A percentile compares a stretch with the other conserved stretches of the same genome.
phyloP scores from a whole-genome alignment of 1,140 invertebrate species.

The Hypsibius dujardini region DNA sequence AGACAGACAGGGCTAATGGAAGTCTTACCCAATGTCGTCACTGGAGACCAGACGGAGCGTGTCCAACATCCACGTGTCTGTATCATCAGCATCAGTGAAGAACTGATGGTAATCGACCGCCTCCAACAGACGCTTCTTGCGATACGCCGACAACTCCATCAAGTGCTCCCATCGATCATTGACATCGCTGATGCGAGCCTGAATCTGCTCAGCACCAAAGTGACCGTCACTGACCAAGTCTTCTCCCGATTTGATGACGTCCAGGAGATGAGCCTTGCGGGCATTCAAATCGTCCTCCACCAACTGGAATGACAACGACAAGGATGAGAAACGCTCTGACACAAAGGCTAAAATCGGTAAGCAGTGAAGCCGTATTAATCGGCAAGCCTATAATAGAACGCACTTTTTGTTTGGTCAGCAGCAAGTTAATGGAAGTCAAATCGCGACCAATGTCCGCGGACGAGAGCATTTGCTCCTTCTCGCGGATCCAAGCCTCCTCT shows the following conservation, averaged over 20 bases:
- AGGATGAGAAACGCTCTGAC: conserved; percentile 1
- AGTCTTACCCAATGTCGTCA: conserved; percentile 97
- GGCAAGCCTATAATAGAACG: conserved; percentile 14
- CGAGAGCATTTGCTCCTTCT: conserved; percentile 95
- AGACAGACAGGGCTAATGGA: too few relatives aligned
- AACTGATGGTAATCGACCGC: conserved; percentile 96
- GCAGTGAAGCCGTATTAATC: too few relatives aligned
- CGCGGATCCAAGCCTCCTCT: conserved; percentile 98
- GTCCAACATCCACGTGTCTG: conserved; percentile 97
- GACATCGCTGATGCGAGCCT: conserved; percentile 75
- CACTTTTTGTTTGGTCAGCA: conserved; percentile 81
- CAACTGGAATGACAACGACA: conserved; percentile 39
- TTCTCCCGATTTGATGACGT: conserved; percentile 69
- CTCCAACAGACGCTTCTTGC: conserved; percentile 77
- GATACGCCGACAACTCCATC: conserved; percentile 66
- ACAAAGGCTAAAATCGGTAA: background rate
- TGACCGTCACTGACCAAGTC: conserved; percentile 77
- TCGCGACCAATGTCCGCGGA: conserved; percentile 87
- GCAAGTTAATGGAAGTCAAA: conserved; percentile 77
- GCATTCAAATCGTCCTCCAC: conserved; percentile 83
- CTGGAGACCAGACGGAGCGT: conserved; percentile 82
- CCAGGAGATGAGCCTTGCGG: conserved; percentile 75
- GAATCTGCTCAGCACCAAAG: conserved; percentile 77
- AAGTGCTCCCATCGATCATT: conserved; percentile 84
- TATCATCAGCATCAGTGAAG: conserved; percentile 94